phyloP scores from a whole-genome alignment of 1,140 invertebrate genomes.

The Drosophila asahinai region DNA sequence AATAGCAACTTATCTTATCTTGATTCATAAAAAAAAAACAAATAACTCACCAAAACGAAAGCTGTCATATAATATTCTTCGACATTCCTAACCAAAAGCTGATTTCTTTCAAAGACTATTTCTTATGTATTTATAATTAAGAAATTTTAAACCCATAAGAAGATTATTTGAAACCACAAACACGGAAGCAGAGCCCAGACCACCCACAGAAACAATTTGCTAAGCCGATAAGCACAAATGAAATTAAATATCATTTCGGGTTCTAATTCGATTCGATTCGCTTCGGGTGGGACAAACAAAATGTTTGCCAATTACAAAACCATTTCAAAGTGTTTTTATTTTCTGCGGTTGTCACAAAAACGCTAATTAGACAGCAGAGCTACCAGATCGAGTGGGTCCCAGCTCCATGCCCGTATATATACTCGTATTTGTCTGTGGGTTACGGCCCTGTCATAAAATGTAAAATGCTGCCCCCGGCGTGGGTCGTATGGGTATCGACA shows the following conservation, averaged over 20 bases:
- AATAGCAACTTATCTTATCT: constrained; percentile 27
- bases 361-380: constrained; percentile 70
- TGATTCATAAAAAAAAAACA: constrained; percentile 13
- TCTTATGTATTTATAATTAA: constrained; percentile 25
- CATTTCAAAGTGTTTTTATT: constrained; percentile 65
- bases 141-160: constrained; percentile 42
- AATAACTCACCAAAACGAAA: constrained; percentile 2
- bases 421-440: constrained; percentile 38
- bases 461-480: constrained; percentile 63
- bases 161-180: constrained; percentile 30
- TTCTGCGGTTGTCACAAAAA: constrained; percentile 58
- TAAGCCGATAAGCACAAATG: constrained; percentile 71
- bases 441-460: constrained; percentile 68
- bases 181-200: constrained; percentile 18
- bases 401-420: constrained; percentile 7
- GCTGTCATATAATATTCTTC: neutral
- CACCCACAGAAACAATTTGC: constrained; percentile 47
- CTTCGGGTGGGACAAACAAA: constrained; percentile 41
- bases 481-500: constrained; percentile 69
- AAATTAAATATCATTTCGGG: constrained; percentile 59
- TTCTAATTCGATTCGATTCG: constrained; percentile 21
- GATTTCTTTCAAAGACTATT: constrained; percentile 3
- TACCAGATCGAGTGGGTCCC: constrained; percentile 47
- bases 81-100: constrained; percentile 1
- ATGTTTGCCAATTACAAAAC: constrained; percentile 72